Base-by-base conservation (phyloP, 2,797 vertebrate genomes). In the Nasua narica region DNA sequence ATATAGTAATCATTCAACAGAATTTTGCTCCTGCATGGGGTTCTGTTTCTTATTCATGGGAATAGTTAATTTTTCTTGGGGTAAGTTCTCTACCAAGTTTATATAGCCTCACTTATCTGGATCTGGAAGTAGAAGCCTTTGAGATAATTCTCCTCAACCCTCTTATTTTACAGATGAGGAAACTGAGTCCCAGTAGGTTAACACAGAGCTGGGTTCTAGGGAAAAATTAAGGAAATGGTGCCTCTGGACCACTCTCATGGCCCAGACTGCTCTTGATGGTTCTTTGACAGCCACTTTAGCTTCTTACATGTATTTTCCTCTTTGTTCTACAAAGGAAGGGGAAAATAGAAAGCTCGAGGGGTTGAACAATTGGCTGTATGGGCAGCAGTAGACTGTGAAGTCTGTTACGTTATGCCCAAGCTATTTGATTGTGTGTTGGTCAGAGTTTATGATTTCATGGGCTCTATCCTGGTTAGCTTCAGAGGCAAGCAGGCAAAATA, bases 281-380 rank as follows among this genome's bases (percentile, higher is more conserved):
- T 37, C 67, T 50, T 92, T 58, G 5, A 72, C 29, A 23, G 52
- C 67, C 43, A 58, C 88, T 93, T 96, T 97, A 95, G 91, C 96
- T 94, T 96, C 95, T 96, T 97, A 40, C 74, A 27, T 90, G 16
- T 72, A 32, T 94, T 85, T 96, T 77, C 27, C 50, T 62, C 77
- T 95, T 74, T 92, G 84, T 77, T 18, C 91, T 92, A 86, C 93
- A 97, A 99, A 98, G 94, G n/a, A 96, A 98, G 97, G 97, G 98
- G 98, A 98, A 98, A 98, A 99, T 98, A 99, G 98, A 99, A 99
- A 98, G 98, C 98, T 97, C 98, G 98, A 99, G 99, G 99, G 99
- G 98, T 98, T 98, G 98, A 99, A 99, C 98, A 99, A 98, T 99
- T 99, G 99, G 98, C 97, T 99, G 98, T 98, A 77, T 98, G 96